Evolutionary conservation across 2,797 vertebrate species (phyloP).

Genomic region (Sparus aurata): DNA sequence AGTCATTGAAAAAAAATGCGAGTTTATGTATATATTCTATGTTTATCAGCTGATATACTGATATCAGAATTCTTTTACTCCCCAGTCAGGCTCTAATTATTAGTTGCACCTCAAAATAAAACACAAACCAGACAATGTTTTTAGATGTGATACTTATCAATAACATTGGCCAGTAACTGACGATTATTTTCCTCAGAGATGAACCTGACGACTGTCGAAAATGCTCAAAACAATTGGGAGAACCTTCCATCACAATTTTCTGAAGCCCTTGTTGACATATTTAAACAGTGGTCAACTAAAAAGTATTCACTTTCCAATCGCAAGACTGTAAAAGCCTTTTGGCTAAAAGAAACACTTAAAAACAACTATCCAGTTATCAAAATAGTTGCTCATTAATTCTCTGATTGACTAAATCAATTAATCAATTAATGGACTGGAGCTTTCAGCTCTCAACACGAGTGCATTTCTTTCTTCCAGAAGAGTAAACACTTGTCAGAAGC

Average conservation of each 20-base stretch:
- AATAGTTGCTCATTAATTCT: not conserved
- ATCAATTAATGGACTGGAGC: not conserved
- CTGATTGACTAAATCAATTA: not conserved
- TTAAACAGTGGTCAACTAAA: not conserved
- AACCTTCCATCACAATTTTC: not conserved
- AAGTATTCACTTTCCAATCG: not conserved
- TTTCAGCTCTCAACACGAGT: not conserved
- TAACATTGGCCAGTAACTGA: not conserved
- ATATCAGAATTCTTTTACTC: too few species aligned
- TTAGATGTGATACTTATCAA: not conserved
- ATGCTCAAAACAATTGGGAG: not conserved
- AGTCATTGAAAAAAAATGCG: too few species aligned
- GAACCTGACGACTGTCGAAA: not conserved
- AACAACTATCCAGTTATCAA: not conserved
- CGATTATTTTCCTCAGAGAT: not conserved
- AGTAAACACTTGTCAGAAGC: constrained; percentile 38
- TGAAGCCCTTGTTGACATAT: not conserved
- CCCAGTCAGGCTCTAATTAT: too few species aligned
- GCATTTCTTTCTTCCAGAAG: not conserved
- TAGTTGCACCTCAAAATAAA: not conserved
- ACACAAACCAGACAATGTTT: not conserved
- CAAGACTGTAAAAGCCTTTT: not conserved
- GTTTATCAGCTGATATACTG: too few species aligned
- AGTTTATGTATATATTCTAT: too few species aligned
- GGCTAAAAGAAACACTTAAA: not conserved